phyloP scores from a whole-genome alignment of 2,113 vertebrate genomes.

The Sylvicapra grimmia region DNA sequence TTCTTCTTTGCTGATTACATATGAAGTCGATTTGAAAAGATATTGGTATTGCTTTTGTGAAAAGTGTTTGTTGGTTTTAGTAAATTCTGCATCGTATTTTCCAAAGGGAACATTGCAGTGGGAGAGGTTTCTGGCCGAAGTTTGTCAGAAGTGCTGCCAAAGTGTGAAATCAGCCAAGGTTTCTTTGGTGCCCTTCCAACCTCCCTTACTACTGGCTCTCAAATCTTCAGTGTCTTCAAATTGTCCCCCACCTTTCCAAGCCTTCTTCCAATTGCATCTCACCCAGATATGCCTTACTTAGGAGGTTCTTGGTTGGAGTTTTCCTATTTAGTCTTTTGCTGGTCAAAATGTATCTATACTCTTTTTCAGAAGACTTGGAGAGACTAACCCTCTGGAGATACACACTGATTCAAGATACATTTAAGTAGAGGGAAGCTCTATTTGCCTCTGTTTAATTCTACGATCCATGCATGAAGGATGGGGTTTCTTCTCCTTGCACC shows the following conservation, averaged over 20 bases:
- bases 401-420: not conserved
- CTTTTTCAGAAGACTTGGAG: conserved; percentile 24
- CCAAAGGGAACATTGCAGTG: conserved; percentile 44
- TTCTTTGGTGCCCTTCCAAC: conserved; percentile 68
- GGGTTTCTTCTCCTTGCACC: not conserved
- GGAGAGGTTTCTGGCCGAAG: conserved; percentile 39
- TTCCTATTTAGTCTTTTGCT: conserved; percentile 1
- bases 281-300: not conserved
- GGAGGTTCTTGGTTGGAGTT: conserved; percentile 7
- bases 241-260: conserved; percentile 23
- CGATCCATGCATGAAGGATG: not conserved
- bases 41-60: not conserved
- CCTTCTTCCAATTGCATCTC: not conserved
- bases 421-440: not conserved
- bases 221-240: conserved; percentile 25
- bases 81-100: conserved; percentile 44
- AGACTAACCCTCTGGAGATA: not conserved
- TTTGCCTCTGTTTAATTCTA: not conserved
- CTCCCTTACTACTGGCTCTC: conserved; percentile 40
- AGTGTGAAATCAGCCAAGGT: conserved; percentile 53
- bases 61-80: conserved; percentile 39
- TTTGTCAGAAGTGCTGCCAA: conserved; percentile 59
- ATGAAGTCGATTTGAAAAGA: conserved; percentile 36
- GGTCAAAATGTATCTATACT: not conserved
- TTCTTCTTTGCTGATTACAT: conserved; percentile 28